A percentile compares a stretch with the other conserved stretches of the same genome.
Evolutionary conservation across 2,888 invertebrate species (phyloP).

Genomic region (Vesta saturnalis): DNA sequence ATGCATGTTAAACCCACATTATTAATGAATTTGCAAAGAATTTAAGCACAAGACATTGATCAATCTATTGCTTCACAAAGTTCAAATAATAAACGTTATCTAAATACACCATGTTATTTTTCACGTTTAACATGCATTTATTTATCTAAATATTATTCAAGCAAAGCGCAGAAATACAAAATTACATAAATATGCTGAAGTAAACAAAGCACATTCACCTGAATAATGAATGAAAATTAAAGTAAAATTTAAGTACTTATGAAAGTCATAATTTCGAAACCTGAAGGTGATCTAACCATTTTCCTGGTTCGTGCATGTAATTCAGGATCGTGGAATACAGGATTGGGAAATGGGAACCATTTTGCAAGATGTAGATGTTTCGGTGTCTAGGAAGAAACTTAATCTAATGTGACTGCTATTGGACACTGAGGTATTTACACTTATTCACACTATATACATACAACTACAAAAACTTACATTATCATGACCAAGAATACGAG

Average conservation of each 20-base stretch:
- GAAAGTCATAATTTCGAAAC: slow-evolving; percentile 6
- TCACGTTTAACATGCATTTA: slow-evolving; percentile 9
- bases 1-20: slow-evolving; percentile 40
- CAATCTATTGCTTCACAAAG: background rate
- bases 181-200: no score
- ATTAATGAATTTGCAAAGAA: slow-evolving; percentile 28
- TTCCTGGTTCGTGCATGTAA: slow-evolving; percentile 61
- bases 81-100: background rate
- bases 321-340: slow-evolving; percentile 66
- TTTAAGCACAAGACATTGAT: slow-evolving; percentile 31
- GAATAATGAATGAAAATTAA: background rate
- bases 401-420: slow-evolving; percentile 19
- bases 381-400: slow-evolving; percentile 65
- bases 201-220: slow-evolving; percentile 1
- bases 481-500: slow-evolving; percentile 85
- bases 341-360: slow-evolving; percentile 71
- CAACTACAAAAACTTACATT: slow-evolving; percentile 79
- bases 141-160: background rate
- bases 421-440: no score
- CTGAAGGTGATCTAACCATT: slow-evolving; percentile 47
- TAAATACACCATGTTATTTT: slow-evolving; percentile 6
- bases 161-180: background rate
- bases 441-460: background rate
- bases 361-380: slow-evolving; percentile 67
- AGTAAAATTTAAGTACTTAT: background rate